Evolutionary conservation across 2,113 vertebrate species (phyloP), one percentile per base, ranked within the genome.

Genomic region (Rhabdornis inornatus): DNA sequence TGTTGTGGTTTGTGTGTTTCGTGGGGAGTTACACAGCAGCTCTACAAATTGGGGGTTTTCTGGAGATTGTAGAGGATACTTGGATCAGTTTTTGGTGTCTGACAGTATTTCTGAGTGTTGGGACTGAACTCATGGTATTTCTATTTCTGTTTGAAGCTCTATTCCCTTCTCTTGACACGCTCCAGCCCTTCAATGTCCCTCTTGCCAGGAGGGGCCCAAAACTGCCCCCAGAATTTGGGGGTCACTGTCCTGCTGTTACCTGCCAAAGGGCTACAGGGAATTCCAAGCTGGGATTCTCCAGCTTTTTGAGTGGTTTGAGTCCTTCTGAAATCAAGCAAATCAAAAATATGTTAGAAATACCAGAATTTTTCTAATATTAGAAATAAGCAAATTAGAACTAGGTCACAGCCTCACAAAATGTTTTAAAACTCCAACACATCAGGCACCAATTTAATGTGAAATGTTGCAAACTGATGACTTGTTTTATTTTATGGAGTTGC

Each of bases 141-240:
- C 66, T 76, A 13, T 44, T 66, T 21, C 35, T 59, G 0, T 68
- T 86, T 44, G 27, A 59, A 68, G 12, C 44, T 89, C 33, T 0
- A 0, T 24, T 45, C 45, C 53, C 24, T 25, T 60, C 28, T 39
- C 69, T 74, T 69, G 77, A n/a, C 15, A n/a, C 0, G 0, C 2
- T 80, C 59, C 53, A 72, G 19, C 44, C 39, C 53, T 42, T 59
- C 37, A 6, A 4, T 11, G 52, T 39, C 37, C 28, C 18, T 24
- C 19, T 39, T 33, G 33, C 33, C 37, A 42, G 16, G 37, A 81
- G 44, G n/a, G 30, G 13, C 57, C 57, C 57, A 49, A 31, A 88
- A 35, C 3, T 81, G 6, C 19, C 61, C 61, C 20, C 33, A 7
- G 61, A 4, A 21, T 53, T 53, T 66, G 45, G 44, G 31, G 44